Evolutionary conservation across 2,113 vertebrate species (phyloP), one percentile per base, ranked within the genome.

Genomic region (Chaenocephalus aceratus): DNA sequence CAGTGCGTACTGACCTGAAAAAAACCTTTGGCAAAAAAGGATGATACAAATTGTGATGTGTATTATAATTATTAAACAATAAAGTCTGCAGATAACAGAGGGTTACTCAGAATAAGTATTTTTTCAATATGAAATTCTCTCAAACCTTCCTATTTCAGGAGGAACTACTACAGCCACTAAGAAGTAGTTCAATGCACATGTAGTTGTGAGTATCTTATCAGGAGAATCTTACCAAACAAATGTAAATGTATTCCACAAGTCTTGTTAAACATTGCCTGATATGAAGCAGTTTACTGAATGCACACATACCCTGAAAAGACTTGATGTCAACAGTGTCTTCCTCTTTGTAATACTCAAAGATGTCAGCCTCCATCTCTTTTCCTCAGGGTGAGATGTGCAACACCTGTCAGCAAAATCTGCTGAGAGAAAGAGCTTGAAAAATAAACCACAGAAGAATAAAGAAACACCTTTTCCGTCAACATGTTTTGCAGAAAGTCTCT

Each of bases 301-400:
- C 13, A 63, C 26, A 86, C 89, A 44, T 80, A 93, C 93, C 88
- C 36, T 82, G 86, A 63, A 86, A 91, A 23, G 16, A 26, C 9
- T 84, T 72, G 0, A 53, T 2, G 21, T 88, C 85, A 72, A 82
- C 26, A 1, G 26, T 1, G 1, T 80, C 75, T 36, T 89, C 72
- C 18, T 86, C 84, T 67, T 79, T 88, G 51, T 62, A 26, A 58
- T 64, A 58, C 16, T 87, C 84, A 67, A 89, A 86, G 13, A 64
- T 5, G 7, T 62, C 64, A 1, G 66, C 75, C 59, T 93, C 93
- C 93, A 94, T 94, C 0, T 10, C 36, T 52, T 57, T 63, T 64
- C 52, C 65, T 59, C 13, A 45, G 49, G 45, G n/a, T 8, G 63
- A 68, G 57, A 23, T 30, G 46, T 18, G 46, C 68, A 54, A 30